Percentiles rank a stretch among this genome's conserved stretches.
Evolutionary conservation across 92 coral and sea anemone genomes (phyloP).

Genomic region (Zoanthus gigantus): DNA sequence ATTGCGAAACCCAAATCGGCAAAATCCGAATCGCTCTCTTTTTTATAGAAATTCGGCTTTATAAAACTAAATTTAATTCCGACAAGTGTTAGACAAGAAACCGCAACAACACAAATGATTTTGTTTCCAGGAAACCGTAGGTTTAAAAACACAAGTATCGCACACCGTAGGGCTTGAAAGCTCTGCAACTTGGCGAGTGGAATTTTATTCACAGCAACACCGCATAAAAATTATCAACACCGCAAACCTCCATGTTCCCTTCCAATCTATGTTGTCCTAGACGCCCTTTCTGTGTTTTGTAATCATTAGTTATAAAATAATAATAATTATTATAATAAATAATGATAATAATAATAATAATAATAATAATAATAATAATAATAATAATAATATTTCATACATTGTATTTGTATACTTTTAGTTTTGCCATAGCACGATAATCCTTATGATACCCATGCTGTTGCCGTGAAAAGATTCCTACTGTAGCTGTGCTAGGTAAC

Average conservation of each 20-base stretch:
- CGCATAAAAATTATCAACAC: not conserved
- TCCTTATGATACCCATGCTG: conserved; percentile 48
- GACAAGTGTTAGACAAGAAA: conserved; percentile 23
- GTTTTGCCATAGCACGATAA: conserved; percentile 34
- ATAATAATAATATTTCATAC: too few relatives aligned
- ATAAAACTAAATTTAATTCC: not conserved
- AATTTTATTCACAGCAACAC: conserved; percentile 17
- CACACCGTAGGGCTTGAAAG: conserved; percentile 19
- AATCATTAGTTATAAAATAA: not conserved
- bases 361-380: too few relatives aligned
- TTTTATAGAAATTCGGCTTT: too few relatives aligned
- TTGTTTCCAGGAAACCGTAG: conserved; percentile 1
- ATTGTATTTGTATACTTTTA: not conserved
- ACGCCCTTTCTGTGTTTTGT: not conserved
- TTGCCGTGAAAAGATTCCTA: conserved; percentile 41
- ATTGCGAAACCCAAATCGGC: too few relatives aligned
- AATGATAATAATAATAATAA: too few relatives aligned
- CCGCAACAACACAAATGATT: conserved; percentile 29
- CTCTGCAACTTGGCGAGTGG: conserved; percentile 10
- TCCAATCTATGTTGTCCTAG: not conserved
- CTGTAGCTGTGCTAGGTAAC: not conserved
- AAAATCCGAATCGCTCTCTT: too few relatives aligned
- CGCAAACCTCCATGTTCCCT: not conserved
- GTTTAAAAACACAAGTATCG: conserved; percentile 14
- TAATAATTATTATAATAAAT: too few relatives aligned